phyloP scores from a whole-genome alignment of 1,140 invertebrate species.

The Aphaenogaster ashmeadi region DNA sequence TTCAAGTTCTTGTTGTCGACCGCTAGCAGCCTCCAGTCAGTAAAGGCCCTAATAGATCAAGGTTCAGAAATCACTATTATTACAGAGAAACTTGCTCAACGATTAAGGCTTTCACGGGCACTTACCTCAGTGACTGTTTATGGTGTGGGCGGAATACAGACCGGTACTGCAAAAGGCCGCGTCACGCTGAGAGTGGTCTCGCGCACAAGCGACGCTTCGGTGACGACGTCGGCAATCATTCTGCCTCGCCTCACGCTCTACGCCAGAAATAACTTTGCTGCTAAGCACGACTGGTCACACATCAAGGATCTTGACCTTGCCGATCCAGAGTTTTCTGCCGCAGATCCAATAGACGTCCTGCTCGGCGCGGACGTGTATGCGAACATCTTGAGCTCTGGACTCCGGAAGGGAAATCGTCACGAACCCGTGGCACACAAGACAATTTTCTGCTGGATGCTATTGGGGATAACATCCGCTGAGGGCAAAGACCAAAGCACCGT shows the following conservation, averaged over 20 bases:
- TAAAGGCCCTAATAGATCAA: neutral
- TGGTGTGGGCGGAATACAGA: too few relatives aligned
- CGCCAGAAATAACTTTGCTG: neutral
- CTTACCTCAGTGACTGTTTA: too few relatives aligned
- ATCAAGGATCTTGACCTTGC: neutral
- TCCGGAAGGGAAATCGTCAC: neutral
- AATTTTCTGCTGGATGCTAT: neutral
- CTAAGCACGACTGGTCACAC: neutral
- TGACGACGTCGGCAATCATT: neutral
- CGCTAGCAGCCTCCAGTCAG: neutral
- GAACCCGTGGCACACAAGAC: neutral
- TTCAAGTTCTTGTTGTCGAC: neutral
- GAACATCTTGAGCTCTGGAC: neutral
- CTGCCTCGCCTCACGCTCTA: neutral
- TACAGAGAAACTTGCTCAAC: neutral
- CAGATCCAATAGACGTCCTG: neutral
- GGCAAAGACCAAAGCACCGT: too few relatives aligned
- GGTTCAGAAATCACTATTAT: neutral
- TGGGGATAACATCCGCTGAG: neutral
- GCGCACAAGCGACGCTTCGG: neutral
- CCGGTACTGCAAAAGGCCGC: too few relatives aligned
- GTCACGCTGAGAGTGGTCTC: neutral
- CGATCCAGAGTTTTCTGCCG: neutral
- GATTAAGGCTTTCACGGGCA: neutral
- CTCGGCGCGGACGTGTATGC: neutral